A percentile compares a stretch with the other conserved stretches of the same genome.
Evolutionary conservation across 2,797 vertebrate genomes (phyloP).

Genomic region (Peromyscus aztecus): DNA sequence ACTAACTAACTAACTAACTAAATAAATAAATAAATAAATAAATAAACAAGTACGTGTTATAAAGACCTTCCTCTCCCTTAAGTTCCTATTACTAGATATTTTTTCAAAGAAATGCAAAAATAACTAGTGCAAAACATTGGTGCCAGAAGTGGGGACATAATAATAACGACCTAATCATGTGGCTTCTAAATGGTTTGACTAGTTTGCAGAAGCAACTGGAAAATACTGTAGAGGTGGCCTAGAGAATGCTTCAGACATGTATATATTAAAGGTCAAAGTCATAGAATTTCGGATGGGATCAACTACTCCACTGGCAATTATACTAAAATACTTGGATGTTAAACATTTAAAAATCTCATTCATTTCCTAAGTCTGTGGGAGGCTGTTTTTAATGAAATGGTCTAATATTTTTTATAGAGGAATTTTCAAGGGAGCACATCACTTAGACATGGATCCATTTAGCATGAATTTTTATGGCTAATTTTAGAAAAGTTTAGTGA

Average conservation of each 20-base stretch:
- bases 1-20: background rate
- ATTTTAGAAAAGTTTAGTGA: background rate
- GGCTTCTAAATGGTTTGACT: background rate
- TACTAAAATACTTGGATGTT: background rate
- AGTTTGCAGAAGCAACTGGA: background rate
- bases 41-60: background rate
- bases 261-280: background rate
- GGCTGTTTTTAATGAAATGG: background rate
- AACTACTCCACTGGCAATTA: background rate
- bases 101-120: background rate
- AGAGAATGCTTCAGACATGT: background rate
- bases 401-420: background rate
- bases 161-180: background rate
- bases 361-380: background rate
- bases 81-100: background rate
- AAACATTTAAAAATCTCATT: background rate
- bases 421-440: background rate
- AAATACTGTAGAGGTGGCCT: background rate
- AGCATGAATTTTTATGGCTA: background rate
- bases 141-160: background rate
- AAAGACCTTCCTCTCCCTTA: background rate
- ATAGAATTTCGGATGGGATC: background rate
- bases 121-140: background rate
- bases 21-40: background rate
- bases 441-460: background rate